A percentile compares a stretch with the other conserved stretches of the same genome.
Evolutionary conservation across 2,113 vertebrate species (phyloP).

Genomic region (Siniperca chuatsi): DNA sequence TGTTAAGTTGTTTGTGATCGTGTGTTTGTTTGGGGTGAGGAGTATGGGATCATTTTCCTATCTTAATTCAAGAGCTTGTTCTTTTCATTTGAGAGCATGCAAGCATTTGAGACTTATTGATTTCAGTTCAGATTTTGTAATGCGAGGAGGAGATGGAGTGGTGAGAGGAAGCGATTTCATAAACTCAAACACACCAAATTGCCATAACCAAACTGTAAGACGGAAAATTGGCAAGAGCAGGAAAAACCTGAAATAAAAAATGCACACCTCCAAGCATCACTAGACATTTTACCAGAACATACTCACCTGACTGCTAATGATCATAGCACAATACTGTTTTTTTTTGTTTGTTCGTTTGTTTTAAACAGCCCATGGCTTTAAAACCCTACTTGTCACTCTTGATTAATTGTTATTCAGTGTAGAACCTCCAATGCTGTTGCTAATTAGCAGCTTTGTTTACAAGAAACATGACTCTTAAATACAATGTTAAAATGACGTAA

Average conservation of each 20-base stretch:
- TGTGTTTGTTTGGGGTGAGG: not conserved
- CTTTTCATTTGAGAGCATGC: too few species aligned
- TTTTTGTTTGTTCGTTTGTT: too few species aligned
- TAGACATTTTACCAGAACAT: slow-evolving; percentile 7
- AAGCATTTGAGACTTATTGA: too few species aligned
- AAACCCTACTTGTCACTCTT: not conserved
- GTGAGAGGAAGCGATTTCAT: not conserved
- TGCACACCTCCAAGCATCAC: not conserved
- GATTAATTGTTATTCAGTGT: not conserved
- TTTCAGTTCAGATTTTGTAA: too few species aligned
- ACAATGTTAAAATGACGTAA: not conserved
- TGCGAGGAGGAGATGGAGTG: too few species aligned
- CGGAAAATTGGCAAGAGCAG: not conserved
- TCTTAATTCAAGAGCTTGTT: too few species aligned
- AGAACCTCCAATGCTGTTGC: not conserved
- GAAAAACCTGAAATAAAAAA: not conserved
- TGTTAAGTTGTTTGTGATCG: not conserved
- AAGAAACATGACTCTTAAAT: slow-evolving; percentile 1
- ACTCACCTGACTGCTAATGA: slow-evolving; percentile 15
- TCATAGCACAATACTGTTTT: not conserved
- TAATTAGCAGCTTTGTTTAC: slow-evolving; percentile 29
- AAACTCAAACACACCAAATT: not conserved
- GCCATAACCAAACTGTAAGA: not conserved
- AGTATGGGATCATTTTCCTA: too few species aligned
- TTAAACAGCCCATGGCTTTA: not conserved